These are phyloP conservation scores for Drosophila lacicola DNA, from an alignment of 2,888 invertebrate species.

Conservation along the genomic window DNA sequence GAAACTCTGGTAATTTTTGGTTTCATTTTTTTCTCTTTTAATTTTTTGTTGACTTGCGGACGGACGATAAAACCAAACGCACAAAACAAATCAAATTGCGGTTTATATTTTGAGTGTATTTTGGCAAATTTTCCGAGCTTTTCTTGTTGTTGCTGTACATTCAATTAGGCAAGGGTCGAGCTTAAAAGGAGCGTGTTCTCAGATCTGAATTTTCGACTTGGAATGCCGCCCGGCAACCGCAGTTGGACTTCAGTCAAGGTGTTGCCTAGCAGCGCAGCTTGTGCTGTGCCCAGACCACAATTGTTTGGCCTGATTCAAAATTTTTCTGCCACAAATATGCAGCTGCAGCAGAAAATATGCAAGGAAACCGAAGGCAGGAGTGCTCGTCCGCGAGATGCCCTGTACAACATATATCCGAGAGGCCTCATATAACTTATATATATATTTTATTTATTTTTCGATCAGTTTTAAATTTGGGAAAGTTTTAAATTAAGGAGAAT, in stretches of 20 bases:
- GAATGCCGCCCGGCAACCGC: slow-evolving; percentile 10
- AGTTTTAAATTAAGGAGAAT: too few relatives aligned
- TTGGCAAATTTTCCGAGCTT: slow-evolving; percentile 38
- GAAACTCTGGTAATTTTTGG: slow-evolving; percentile 1
- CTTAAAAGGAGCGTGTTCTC: too few relatives aligned
- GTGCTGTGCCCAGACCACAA: slow-evolving; percentile 24
- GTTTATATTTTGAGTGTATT: slow-evolving; percentile 34
- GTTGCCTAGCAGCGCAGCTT: slow-evolving; percentile 10
- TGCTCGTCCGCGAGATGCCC: too few relatives aligned
- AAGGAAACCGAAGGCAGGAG: too few relatives aligned
- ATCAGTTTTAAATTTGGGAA: too few relatives aligned
- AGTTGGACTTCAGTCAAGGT: slow-evolving; percentile 25
- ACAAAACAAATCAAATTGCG: slow-evolving; percentile 52
- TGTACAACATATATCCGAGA: too few relatives aligned
- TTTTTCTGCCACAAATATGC: slow-evolving; percentile 16
- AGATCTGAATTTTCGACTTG: slow-evolving; percentile 9
- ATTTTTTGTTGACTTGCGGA: slow-evolving; percentile 51
- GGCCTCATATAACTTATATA: too few relatives aligned
- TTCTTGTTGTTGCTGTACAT: background rate
- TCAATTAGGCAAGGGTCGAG: slow-evolving; percentile 43
- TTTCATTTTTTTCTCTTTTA: slow-evolving; percentile 43
- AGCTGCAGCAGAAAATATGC: slow-evolving; percentile 2
- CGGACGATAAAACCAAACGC: slow-evolving; percentile 31
- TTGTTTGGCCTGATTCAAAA: slow-evolving; percentile 11
- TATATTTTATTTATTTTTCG: too few relatives aligned